These are phyloP conservation scores for Drosophila ercepeae DNA, from an alignment of 1,140 invertebrate species.

Conservation along the genomic window DNA sequence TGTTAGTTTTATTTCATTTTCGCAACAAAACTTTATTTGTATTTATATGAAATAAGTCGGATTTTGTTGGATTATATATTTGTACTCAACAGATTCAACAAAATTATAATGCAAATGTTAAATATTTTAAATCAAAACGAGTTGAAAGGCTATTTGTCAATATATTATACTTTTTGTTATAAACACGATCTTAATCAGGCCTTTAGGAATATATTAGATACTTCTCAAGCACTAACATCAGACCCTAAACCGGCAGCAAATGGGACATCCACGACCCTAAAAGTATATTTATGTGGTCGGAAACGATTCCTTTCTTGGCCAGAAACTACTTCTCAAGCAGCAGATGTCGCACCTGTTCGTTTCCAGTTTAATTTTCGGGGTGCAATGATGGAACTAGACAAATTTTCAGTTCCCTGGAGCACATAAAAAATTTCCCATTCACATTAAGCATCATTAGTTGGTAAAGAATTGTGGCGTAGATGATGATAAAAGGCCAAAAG, in stretches of 20 bases:
- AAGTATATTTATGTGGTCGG: slow-evolving; percentile 1
- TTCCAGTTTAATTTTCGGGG: not conserved
- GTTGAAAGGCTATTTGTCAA: no score
- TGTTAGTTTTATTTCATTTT: no score
- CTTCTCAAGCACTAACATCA: not conserved
- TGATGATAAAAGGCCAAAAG: slow-evolving; percentile 27
- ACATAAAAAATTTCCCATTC: slow-evolving; percentile 70
- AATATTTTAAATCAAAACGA: no score
- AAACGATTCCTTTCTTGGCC: not conserved
- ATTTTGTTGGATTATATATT: no score
- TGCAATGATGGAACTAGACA: slow-evolving; percentile 24
- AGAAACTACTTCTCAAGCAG: not conserved
- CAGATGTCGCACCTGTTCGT: not conserved
- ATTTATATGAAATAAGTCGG: not conserved
- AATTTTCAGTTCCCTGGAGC: slow-evolving; percentile 49
- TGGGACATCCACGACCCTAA: not conserved
- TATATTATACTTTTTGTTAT: no score
- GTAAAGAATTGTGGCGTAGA: slow-evolving; percentile 52
- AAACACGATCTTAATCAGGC: not conserved
- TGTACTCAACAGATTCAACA: no score
- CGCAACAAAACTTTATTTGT: slow-evolving; percentile 62
- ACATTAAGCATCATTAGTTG: slow-evolving; percentile 71
- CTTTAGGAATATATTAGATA: not conserved
- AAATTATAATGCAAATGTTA: no score
- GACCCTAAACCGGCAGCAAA: not conserved